Evolutionary conservation across 2,888 invertebrate species (phyloP), one percentile per base, ranked within the genome.

Genomic region (Nomada ferruginata): DNA sequence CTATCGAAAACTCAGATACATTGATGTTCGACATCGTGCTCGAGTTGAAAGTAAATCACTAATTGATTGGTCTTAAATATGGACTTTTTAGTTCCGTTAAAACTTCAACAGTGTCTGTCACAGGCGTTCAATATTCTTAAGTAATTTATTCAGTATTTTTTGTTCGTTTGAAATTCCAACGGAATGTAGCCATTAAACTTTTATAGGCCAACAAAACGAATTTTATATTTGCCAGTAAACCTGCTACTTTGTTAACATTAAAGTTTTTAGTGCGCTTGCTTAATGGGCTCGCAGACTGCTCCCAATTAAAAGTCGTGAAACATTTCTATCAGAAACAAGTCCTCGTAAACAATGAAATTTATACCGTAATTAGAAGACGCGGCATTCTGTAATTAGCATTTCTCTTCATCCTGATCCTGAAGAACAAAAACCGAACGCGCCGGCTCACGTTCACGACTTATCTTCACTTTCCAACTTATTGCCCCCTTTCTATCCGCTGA

Each of bases 391-490:
- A 69, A 69, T 69, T 69, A 69, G 69, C 69, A 57, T 69, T 69
- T 69, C 57, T 47, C 57, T 57, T 69, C 57, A 26, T 26, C 57
- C n/a, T 13, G 26, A 44, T 4, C 57, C 20, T 29, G n/a, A 26
- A 44, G 57, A 57, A 57, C 26, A 57, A 57, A 69, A 69, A 69
- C 55, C 42, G 29, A 23, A 68, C 68, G n/a, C 68, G 55, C 13
- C 23, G 26, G 20, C 15, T n/a, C 42, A 15, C 44, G 55, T 61
- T 60, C 36, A 36, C 60, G 53, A 52, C 42, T 52, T 42, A 63
- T 52, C 72, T 72, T 72, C 72, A 59, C 69, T 69, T 69, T 69
- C 57, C 26, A 47, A 69, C 57, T 57, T 59, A 69, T 59, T 69
- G 44, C 52, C 26, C 44, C 20, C 36, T 42, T 53, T 53, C n/a